Conservation (phyloP, 2,888 invertebrate genomes). For the Melieria omissa region DNA sequence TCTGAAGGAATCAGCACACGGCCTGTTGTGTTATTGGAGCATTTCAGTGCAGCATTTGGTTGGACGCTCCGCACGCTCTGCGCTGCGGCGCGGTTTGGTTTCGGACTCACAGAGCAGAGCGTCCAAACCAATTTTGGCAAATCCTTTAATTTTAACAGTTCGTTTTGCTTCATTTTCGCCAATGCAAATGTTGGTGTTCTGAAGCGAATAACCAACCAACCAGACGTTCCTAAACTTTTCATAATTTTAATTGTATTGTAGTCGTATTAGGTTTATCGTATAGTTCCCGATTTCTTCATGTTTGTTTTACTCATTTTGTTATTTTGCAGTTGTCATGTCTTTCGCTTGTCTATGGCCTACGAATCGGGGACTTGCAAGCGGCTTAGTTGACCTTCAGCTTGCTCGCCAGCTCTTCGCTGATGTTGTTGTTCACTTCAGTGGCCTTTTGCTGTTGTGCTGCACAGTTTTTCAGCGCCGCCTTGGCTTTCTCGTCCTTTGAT, state of each 20-base stretch:
- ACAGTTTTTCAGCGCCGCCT: conserved; percentile 22
- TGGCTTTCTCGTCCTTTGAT: conserved; percentile 45
- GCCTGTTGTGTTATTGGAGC: too few relatives aligned
- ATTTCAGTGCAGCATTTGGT: too few relatives aligned
- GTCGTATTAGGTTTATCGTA: neutral
- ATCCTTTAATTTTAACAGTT: neutral
- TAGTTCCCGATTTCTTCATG: neutral
- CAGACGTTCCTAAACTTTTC: neutral
- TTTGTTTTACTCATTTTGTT: neutral
- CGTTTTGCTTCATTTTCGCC: neutral
- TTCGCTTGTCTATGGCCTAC: conserved; percentile 37
- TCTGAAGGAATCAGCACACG: too few relatives aligned
- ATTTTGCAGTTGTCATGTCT: conserved; percentile 20
- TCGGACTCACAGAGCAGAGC: too few relatives aligned
- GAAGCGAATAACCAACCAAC: neutral
- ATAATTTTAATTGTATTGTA: neutral
- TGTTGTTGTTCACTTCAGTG: conserved; percentile 44
- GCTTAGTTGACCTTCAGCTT: conserved; percentile 55
- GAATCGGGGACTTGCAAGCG: conserved; percentile 3
- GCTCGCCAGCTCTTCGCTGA: conserved; percentile 48
- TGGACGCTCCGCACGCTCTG: too few relatives aligned
- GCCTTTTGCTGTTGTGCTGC: conserved; percentile 41
- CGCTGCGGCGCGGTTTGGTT: too few relatives aligned
- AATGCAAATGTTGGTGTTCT: neutral
- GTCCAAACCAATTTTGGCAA: neutral